Evolutionary conservation across 37 sponge, comb jelly and placozoan species (phyloP), one percentile per base, ranked within the genome.

Genomic region (Eunapius fragilis): DNA sequence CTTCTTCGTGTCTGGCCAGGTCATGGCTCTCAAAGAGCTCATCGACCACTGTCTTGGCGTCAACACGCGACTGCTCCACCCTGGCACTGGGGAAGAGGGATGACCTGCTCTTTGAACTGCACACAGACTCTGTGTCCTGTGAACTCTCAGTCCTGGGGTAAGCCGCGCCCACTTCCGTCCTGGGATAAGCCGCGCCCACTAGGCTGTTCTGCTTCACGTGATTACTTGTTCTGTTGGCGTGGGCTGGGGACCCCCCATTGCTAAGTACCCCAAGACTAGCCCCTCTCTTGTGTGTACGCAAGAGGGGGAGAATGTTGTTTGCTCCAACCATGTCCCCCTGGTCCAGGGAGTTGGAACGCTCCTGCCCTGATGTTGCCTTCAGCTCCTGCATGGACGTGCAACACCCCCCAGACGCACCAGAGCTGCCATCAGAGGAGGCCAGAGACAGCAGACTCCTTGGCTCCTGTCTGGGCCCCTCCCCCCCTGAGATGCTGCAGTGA

Each of bases 201-300:
- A 47, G 68, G 70, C 84, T 67, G 35, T 41, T 74, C 84, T 83
- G 26, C 84, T 68, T 48, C 30, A 36, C 10, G 26, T 68, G 13
- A 83, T n/a, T n/a, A n/a, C 82, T 2, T 78, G 27, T 33, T 91
- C 92, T 30, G 92, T 84, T 50, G 80, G 77, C 3, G 85, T 91
- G 69, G 22, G 58, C 58, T 58, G 58, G 58, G 58, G 58, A 58
- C 58, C 58, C 41, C 6, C 41, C 58, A 11, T 58, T 58, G 58
- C 58, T 58, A 0, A 58, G 58, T 58, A 58, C 17, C 1, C 58
- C 58, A 58, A 58, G 58, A 58, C 58, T 58, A 19, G 58, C 58
- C 14, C 58, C 58, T 19, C 58, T 58, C 58, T 58, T 58, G 58
- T 58, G 58, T 12, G 58, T 58, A 17, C 58, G 58, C 22, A 58